These are phyloP conservation scores for Ruditapes philippinarum DNA, from an alignment of 1,140 invertebrate genomes.

Conservation along the genomic window DNA sequence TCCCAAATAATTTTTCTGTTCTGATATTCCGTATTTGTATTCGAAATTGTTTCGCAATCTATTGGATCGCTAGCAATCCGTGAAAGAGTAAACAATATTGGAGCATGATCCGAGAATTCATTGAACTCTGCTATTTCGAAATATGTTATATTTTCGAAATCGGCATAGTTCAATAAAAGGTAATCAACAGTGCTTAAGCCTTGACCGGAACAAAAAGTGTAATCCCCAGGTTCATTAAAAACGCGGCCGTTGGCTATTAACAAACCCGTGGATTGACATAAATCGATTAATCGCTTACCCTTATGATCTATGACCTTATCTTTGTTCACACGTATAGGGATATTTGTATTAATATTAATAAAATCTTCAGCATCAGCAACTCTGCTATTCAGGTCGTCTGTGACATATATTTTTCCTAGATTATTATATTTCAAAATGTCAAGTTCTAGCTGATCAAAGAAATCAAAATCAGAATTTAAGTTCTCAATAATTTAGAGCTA, in stretches of 20 bases:
- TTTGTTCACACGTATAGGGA: not conserved
- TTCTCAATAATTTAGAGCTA: not conserved
- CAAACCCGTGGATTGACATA: not conserved
- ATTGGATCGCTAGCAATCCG: not conserved
- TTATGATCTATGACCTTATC: not conserved
- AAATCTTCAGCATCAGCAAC: not conserved
- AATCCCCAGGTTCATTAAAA: not conserved
- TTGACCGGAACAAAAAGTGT: not conserved
- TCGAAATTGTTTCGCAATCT: not conserved
- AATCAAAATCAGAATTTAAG: not conserved
- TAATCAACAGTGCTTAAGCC: not conserved
- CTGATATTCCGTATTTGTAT: not conserved
- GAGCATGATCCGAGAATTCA: slow-evolving; percentile 2
- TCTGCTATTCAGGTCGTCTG: slow-evolving; percentile 2
- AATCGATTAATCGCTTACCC: not conserved
- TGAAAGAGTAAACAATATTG: not conserved
- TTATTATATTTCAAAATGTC: not conserved
- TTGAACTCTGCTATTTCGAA: not conserved
- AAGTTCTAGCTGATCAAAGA: slow-evolving; percentile 5
- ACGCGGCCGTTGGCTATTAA: not conserved
- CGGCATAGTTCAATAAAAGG: not conserved
- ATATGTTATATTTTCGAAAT: not conserved
- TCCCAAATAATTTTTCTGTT: not conserved
- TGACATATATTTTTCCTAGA: slow-evolving; percentile 1
- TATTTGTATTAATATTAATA: not conserved